A percentile compares a stretch with the other conserved stretches of the same genome.
These are phyloP conservation scores for Ceryle rudis DNA, from an alignment of 2,797 vertebrate genomes.

Conservation along the genomic window DNA sequence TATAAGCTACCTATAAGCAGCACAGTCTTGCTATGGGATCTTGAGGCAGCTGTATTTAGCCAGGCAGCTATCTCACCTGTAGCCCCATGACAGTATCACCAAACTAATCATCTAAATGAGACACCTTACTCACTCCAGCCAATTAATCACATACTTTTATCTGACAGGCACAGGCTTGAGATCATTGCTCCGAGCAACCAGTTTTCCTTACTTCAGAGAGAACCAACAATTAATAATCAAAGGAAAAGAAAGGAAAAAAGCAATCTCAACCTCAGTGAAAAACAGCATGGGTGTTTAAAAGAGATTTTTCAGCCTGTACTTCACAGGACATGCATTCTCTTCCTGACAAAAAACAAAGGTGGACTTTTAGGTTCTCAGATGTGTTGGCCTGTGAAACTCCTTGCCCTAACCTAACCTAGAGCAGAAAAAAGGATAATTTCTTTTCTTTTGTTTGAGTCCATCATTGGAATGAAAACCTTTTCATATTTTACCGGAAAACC, in stretches of 20 bases:
- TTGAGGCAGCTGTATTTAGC: not conserved
- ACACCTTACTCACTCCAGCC: not conserved
- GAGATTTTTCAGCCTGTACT: not conserved
- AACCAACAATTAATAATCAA: conserved; percentile 18
- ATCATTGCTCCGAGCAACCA: not conserved
- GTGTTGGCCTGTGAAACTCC: not conserved
- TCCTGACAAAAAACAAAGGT: not conserved
- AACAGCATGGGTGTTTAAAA: not conserved
- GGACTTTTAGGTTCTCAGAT: not conserved
- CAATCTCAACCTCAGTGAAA: not conserved
- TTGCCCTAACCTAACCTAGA: not conserved
- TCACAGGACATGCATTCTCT: not conserved
- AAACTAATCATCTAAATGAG: not conserved
- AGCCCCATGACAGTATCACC: not conserved
- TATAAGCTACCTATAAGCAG: not conserved
- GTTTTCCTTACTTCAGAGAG: not conserved
- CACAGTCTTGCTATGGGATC: not conserved
- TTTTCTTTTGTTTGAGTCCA: not conserved
- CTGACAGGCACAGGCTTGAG: not conserved
- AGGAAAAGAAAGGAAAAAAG: not conserved
- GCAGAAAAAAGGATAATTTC: not conserved
- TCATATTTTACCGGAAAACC: not conserved
- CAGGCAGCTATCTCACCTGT: not conserved
- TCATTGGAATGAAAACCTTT: not conserved
- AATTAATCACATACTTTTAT: conserved; percentile 10